Percentiles rank a stretch among this genome's conserved stretches.
These are phyloP conservation scores for Torymus auratus DNA, from an alignment of 2,888 invertebrate species.

Conservation along the genomic window DNA sequence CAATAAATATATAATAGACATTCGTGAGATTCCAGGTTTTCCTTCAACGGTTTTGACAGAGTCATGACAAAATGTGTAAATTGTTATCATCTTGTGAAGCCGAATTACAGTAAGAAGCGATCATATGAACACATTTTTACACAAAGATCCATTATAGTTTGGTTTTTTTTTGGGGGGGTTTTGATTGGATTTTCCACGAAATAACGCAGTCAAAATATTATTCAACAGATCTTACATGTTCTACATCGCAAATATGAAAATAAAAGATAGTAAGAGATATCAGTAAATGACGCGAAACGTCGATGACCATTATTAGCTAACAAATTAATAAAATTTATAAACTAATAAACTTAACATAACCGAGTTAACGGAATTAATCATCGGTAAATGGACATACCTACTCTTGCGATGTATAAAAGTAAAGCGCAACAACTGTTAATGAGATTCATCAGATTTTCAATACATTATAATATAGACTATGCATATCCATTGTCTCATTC, in stretches of 20 bases:
- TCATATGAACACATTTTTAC: slow-evolving; percentile 35
- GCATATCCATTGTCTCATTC: slow-evolving; percentile 31
- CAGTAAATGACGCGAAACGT: slow-evolving; percentile 40
- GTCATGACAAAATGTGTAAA: slow-evolving; percentile 10
- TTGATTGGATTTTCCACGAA: neutral
- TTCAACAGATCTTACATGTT: slow-evolving; percentile 34
- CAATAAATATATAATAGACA: slow-evolving; percentile 23
- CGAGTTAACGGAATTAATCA: slow-evolving; percentile 41
- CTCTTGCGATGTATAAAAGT: slow-evolving; percentile 53
- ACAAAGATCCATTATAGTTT: slow-evolving; percentile 12
- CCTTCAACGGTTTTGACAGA: slow-evolving; percentile 1
- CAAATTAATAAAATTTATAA: slow-evolving; percentile 56
- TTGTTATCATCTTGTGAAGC: slow-evolving; percentile 10
- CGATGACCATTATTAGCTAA: slow-evolving; percentile 51
- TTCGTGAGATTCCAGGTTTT: slow-evolving; percentile 27
- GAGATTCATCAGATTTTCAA: slow-evolving; percentile 51
- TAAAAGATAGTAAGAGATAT: slow-evolving; percentile 34
- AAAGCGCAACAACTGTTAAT: slow-evolving; percentile 52
- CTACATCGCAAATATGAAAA: slow-evolving; percentile 33
- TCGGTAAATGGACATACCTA: slow-evolving; percentile 45
- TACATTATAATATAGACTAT: slow-evolving; percentile 39
- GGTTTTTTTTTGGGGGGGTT: neutral
- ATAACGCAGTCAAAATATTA: slow-evolving; percentile 20
- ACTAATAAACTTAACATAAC: slow-evolving; percentile 56
- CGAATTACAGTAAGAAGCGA: slow-evolving; percentile 35